These are phyloP conservation scores for Phocides pigmalion DNA, from an alignment of 1,140 invertebrate genomes.

Conservation along the genomic window DNA sequence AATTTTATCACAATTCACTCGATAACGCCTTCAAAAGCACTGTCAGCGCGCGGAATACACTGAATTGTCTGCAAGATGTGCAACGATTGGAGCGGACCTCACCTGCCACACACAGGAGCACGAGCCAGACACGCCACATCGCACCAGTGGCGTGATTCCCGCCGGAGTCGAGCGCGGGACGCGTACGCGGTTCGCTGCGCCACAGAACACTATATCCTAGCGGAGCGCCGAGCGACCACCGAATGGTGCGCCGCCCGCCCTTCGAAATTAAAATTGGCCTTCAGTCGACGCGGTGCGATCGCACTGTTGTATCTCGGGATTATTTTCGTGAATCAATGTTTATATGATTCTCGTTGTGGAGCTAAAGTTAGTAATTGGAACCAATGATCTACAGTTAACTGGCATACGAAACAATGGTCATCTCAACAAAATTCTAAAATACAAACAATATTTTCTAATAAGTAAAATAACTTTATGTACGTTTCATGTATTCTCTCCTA, in stretches of 20 bases:
- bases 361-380: too few species aligned
- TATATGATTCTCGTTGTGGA: constrained; percentile 7
- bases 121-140: constrained; percentile 45
- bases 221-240: constrained; percentile 35
- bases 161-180: constrained; percentile 38
- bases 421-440: too few species aligned
- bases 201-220: too few species aligned
- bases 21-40: background rate
- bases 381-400: too few species aligned
- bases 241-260: constrained; percentile 56
- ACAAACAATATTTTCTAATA: too few species aligned
- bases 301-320: constrained; percentile 39
- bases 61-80: background rate
- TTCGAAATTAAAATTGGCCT: constrained; percentile 58
- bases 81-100: constrained; percentile 27
- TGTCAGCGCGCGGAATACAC: background rate
- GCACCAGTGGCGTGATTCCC: constrained; percentile 30
- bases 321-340: constrained; percentile 23
- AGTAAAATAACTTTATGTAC: too few species aligned
- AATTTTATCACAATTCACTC: background rate
- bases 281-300: constrained; percentile 51
- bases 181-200: constrained; percentile 32
- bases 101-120: constrained; percentile 61
- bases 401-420: too few species aligned
- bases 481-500: too few species aligned